A percentile compares a stretch with the other conserved stretches of the same genome.
phyloP scores from a whole-genome alignment of 2,888 invertebrate species.

The Scrobipalpa costella region DNA sequence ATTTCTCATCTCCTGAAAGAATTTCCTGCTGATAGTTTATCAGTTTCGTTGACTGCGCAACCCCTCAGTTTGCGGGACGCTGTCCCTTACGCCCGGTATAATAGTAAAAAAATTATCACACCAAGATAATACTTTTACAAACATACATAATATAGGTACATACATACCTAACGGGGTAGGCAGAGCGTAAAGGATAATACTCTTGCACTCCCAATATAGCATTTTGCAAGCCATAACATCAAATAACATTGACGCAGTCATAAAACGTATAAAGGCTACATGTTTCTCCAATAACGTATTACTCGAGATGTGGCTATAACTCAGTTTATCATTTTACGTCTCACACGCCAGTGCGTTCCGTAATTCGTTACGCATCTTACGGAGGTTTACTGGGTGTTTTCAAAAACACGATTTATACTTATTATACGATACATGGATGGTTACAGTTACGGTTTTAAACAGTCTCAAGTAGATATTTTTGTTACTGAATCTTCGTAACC shows the following conservation, averaged over 20 bases:
- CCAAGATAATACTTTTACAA: too few relatives aligned
- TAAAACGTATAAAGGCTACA: conserved; percentile 4
- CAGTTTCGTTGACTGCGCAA: too few relatives aligned
- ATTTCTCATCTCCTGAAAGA: too few relatives aligned
- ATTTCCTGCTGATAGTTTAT: too few relatives aligned
- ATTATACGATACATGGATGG: conserved; percentile 6
- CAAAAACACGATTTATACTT: neutral
- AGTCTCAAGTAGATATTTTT: too few relatives aligned
- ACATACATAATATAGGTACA: too few relatives aligned
- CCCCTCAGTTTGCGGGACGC: too few relatives aligned
- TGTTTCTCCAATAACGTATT: conserved; percentile 2
- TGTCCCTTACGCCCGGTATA: too few relatives aligned
- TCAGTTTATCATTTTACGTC: conserved; percentile 8
- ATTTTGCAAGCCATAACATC: neutral
- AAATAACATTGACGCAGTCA: neutral
- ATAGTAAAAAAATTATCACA: too few relatives aligned
- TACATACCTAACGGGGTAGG: too few relatives aligned
- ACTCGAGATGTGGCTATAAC: conserved; percentile 10
- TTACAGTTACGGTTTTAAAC: neutral
- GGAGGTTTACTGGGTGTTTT: neutral
- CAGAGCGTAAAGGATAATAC: too few relatives aligned
- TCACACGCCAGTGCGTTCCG: neutral
- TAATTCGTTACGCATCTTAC: conserved; percentile 1
- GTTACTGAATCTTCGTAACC: too few relatives aligned
- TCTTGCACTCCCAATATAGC: neutral